phyloP scores from a whole-genome alignment of 2,888 invertebrate genomes.

The Stenotaenia linearis region DNA sequence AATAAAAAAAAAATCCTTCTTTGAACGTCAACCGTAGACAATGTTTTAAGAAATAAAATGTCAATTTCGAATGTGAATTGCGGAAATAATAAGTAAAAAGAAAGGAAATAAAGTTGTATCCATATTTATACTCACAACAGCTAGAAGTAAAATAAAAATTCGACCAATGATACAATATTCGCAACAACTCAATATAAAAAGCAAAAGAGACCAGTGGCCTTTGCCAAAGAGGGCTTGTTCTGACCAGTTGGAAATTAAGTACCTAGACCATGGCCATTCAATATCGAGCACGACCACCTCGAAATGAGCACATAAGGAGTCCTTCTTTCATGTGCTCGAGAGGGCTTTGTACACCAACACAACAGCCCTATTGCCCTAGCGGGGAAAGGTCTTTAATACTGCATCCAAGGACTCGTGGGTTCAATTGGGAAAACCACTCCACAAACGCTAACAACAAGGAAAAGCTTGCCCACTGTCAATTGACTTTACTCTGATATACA shows the following conservation, averaged over 20 bases:
- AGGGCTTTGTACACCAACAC: conserved; percentile 9
- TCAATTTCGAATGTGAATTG: no score
- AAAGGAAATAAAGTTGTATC: not conserved
- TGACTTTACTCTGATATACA: not conserved
- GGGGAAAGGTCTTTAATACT: not conserved
- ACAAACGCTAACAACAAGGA: not conserved
- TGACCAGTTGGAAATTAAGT: conserved; percentile 9
- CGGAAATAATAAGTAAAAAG: not conserved
- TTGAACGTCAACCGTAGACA: not conserved
- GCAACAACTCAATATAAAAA: conserved; percentile 9
- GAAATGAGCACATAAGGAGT: conserved; percentile 5
- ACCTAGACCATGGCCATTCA: conserved; percentile 3
- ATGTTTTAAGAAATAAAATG: not conserved
- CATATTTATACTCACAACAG: not conserved
- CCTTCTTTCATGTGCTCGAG: conserved; percentile 5
- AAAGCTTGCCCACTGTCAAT: conserved; percentile 4
- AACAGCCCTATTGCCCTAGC: conserved; percentile 9
- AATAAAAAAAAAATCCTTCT: not conserved
- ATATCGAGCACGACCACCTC: conserved; percentile 9
- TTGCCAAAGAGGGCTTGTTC: not conserved
- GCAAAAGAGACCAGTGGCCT: not conserved
- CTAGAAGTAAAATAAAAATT: not conserved
- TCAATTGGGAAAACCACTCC: conserved; percentile 4
- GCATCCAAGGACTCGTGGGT: conserved; percentile 4
- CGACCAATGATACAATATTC: not conserved